Percentiles rank a stretch among this genome's conserved stretches.
Conservation (phyloP, 2,797 vertebrate genomes). For the Crotalus adamanteus region DNA sequence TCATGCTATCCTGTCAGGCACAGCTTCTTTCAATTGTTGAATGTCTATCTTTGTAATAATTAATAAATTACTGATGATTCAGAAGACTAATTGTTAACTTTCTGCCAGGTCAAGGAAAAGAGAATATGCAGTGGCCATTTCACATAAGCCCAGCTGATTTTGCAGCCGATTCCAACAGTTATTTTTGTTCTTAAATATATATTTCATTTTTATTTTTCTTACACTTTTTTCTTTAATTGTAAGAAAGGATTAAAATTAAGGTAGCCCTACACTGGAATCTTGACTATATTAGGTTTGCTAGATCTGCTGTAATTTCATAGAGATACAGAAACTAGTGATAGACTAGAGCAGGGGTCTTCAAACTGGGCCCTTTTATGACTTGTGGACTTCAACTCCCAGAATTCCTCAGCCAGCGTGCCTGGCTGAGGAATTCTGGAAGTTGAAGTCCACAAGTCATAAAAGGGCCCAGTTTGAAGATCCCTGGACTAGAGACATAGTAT, state of each 20-base stretch:
- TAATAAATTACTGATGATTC: neutral
- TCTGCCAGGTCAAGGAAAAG: neutral
- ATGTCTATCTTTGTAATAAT: neutral
- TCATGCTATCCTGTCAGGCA: neutral
- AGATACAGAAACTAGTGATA: neutral
- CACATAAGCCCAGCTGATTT: neutral
- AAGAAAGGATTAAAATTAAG: neutral
- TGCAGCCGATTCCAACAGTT: neutral
- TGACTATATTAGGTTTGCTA: neutral
- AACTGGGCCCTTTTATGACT: no score
- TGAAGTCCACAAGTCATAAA: no score
- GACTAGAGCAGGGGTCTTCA: no score
- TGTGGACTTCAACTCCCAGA: no score
- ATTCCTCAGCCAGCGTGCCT: no score
- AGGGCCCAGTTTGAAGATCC: no score
- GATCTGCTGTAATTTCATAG: neutral
- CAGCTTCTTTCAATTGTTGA: neutral
- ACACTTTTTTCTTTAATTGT: neutral
- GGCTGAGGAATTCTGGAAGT: no score
- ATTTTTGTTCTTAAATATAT: neutral
- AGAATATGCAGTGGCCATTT: neutral
- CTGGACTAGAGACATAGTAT: neutral
- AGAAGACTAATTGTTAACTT: neutral
- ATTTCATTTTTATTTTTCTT: neutral
- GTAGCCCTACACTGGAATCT: neutral